phyloP scores from a whole-genome alignment of 2,888 invertebrate genomes.

The Drosophila acutilabella region DNA sequence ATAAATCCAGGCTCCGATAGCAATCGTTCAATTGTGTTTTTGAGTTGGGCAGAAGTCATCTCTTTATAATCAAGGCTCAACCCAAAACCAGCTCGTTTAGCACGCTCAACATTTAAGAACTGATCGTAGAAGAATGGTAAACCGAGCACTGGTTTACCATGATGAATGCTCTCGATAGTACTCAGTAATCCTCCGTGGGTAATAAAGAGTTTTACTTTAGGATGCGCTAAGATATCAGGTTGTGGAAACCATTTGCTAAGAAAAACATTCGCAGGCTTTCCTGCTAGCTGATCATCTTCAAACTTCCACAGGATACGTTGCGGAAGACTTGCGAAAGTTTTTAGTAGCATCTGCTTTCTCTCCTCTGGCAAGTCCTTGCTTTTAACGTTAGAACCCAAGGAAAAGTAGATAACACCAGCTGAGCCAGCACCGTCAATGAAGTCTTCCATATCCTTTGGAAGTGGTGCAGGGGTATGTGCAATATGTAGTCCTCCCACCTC shows the following conservation, averaged over 20 bases:
- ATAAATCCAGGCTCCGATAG: slow-evolving; percentile 62
- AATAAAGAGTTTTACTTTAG: slow-evolving; percentile 85
- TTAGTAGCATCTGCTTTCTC: slow-evolving; percentile 60
- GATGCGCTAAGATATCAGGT: slow-evolving; percentile 85
- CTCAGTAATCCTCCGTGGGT: slow-evolving; percentile 86
- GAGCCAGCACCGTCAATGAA: slow-evolving; percentile 83
- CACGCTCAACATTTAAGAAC: slow-evolving; percentile 85
- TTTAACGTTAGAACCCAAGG: slow-evolving; percentile 85
- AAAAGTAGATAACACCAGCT: slow-evolving; percentile 85
- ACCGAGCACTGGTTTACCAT: slow-evolving; percentile 86
- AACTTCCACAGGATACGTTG: slow-evolving; percentile 85
- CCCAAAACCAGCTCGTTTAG: slow-evolving; percentile 84
- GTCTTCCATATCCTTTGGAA: slow-evolving; percentile 81
- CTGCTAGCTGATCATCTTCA: slow-evolving; percentile 80
- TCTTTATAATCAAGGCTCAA: slow-evolving; percentile 80
- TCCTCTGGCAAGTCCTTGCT: slow-evolving; percentile 71
- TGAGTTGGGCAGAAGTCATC: slow-evolving; percentile 80
- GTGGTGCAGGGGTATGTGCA: slow-evolving; percentile 67
- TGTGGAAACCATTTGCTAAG: slow-evolving; percentile 85
- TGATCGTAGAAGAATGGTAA: slow-evolving; percentile 86
- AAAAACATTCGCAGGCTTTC: slow-evolving; percentile 75
- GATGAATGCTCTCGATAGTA: slow-evolving; percentile 85
- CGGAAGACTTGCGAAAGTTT: slow-evolving; percentile 64
- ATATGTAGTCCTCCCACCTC: slow-evolving; percentile 84
- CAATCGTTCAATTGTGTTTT: slow-evolving; percentile 61